Percentiles rank a stretch among this genome's conserved stretches.
These are phyloP conservation scores for Spodoptera exigua DNA, from an alignment of 2,888 invertebrate species.

Conservation along the genomic window DNA sequence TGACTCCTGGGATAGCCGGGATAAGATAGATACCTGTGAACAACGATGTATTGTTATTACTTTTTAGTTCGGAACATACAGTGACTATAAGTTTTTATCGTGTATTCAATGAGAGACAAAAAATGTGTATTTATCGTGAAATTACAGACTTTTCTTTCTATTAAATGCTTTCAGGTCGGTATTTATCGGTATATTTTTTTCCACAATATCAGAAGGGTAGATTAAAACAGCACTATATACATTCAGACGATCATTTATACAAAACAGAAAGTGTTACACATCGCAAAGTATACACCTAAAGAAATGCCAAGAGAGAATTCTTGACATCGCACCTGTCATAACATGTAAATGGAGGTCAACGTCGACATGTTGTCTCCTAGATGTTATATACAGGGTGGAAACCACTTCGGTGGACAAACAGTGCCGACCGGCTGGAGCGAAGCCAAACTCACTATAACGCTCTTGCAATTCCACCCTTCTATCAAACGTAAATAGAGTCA, in stretches of 20 bases:
- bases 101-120: too few species aligned
- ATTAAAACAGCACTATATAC: too few species aligned
- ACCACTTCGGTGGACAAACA: slow-evolving; percentile 68
- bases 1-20: slow-evolving; percentile 98
- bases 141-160: too few species aligned
- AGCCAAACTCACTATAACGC: slow-evolving; percentile 67
- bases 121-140: too few species aligned
- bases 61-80: too few species aligned
- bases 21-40: slow-evolving; percentile 94
- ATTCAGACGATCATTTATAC: too few species aligned
- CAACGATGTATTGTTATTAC: too few species aligned
- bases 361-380: too few species aligned
- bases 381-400: slow-evolving; percentile 14
- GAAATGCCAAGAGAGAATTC: slow-evolving; percentile 16
- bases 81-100: too few species aligned
- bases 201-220: too few species aligned
- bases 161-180: too few species aligned
- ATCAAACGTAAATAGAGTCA: slow-evolving; percentile 34
- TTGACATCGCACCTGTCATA: slow-evolving; percentile 35
- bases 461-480: slow-evolving; percentile 36
- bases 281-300: neutral
- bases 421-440: slow-evolving; percentile 63
- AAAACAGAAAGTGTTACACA: neutral
- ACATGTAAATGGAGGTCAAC: slow-evolving; percentile 38
- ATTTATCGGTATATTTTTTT: too few species aligned